Evolutionary conservation across 2,888 invertebrate genomes (phyloP), one percentile per base, ranked within the genome.

Genomic region (Stratiomys singularior): DNA sequence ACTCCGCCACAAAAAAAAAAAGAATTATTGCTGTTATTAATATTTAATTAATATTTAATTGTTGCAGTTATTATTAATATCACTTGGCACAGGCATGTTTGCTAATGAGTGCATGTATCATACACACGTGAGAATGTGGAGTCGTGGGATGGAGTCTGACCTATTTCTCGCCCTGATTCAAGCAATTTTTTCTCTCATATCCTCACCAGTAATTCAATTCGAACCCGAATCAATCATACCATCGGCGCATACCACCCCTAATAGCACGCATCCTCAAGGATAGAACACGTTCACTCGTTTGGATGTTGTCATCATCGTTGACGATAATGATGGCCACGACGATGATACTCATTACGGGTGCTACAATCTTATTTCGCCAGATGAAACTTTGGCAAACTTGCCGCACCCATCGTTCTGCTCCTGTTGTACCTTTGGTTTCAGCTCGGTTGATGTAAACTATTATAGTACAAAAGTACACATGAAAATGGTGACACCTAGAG

Each of bases 401-500:
- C 27, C 15, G 15, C 25, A 1, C 47, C 13, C 5, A 15, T 23
- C 25, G 21, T 27, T 25, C 58, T n/a, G 30, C 37, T 15, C n/a
- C 46, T 30, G 37, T 27, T 18, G n/a, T 28, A 69, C 69, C 69
- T 69, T 66, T 30, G 25, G 23, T 30, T 37, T 37, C 46, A 27
- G 25, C 46, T 28, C 5, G n/a, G 69, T 18, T 46, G 47, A 25
- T 47, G 47, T 69, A 46, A 60, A 21, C 23, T 37, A 58, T 74
- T 58, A 74, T 74, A 72, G 30, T 72, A 21, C 30, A 18, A 72
- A 72, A 56, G 30, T 56, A 72, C 72, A 72, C 56, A 56, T 37
- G 47, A 60, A 74, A 60, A 74, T 74, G 74, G 60, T 74, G 74
- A 74, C 74, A 74, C 74, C 58, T 60, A 74, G 37, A 74, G 74